Conservation (phyloP, 2,113 vertebrate species). For the Anser cygnoides region DNA sequence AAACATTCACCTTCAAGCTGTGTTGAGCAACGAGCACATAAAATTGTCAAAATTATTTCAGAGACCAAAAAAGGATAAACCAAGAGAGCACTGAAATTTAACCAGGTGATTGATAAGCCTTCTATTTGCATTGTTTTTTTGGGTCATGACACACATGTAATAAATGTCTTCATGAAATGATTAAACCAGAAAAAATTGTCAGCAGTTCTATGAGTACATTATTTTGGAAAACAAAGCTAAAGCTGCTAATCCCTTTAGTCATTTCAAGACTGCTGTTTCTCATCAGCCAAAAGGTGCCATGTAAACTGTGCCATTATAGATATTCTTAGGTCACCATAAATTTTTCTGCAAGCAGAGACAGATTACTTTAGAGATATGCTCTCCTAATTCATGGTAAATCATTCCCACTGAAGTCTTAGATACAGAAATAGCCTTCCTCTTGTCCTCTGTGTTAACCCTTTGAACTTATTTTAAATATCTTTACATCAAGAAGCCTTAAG, state of each 20-base stretch:
- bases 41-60: background rate
- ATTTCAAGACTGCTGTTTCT: conserved; percentile 2
- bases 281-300: conserved; percentile 10
- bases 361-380: conserved; percentile 24
- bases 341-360: conserved; percentile 35
- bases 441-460: conserved; percentile 16
- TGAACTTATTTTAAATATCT: conserved; percentile 2
- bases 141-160: background rate
- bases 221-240: background rate
- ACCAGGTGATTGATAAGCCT: background rate
- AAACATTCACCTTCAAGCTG: background rate
- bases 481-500: background rate
- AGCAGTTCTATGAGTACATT: background rate
- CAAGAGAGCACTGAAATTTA: background rate
- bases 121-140: background rate
- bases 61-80: background rate
- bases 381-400: conserved; percentile 11
- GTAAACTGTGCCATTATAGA: conserved; percentile 13
- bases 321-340: conserved; percentile 17
- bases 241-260: background rate
- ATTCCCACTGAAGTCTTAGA: background rate
- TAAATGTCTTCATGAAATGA: background rate
- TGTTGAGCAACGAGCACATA: background rate
- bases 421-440: conserved; percentile 19
- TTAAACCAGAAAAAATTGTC: background rate